Conservation (phyloP, 2,888 invertebrate genomes). For the Chaetogeoica ovagalla region DNA sequence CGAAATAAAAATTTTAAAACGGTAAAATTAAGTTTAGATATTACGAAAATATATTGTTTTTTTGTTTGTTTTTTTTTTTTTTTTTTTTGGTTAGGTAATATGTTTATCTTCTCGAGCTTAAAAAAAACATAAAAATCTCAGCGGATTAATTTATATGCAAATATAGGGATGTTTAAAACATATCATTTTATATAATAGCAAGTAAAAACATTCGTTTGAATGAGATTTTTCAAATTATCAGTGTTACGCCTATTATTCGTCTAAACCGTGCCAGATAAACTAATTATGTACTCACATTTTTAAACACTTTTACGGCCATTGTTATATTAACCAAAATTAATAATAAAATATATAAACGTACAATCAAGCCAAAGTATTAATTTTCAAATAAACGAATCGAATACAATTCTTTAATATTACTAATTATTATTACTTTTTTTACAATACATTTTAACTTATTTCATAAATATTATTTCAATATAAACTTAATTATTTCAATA, state of each 20-base stretch:
- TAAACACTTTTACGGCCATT: too few species aligned
- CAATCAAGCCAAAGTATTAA: too few species aligned
- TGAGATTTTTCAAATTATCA: not conserved
- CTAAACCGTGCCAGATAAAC: not conserved
- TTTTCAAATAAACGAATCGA: too few species aligned
- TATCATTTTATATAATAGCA: not conserved
- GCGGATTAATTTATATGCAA: not conserved
- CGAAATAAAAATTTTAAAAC: not conserved
- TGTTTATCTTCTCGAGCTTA: not conserved
- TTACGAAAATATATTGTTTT: not conserved
- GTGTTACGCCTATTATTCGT: not conserved
- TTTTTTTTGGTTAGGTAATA: not conserved
- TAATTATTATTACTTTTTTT: too few species aligned
- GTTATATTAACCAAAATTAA: too few species aligned
- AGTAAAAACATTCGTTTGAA: not conserved
- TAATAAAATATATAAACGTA: too few species aligned
- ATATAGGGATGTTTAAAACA: not conserved
- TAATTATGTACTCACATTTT: too few species aligned
- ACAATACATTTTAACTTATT: too few species aligned
- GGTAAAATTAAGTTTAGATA: not conserved
- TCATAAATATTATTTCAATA: too few species aligned
- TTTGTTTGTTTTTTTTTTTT: too few species aligned
- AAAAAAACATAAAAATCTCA: not conserved
- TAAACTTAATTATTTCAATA: too few species aligned
- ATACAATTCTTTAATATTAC: too few species aligned